Conservation (phyloP, 1,140 invertebrate genomes). For the Drosophila repletoides region DNA sequence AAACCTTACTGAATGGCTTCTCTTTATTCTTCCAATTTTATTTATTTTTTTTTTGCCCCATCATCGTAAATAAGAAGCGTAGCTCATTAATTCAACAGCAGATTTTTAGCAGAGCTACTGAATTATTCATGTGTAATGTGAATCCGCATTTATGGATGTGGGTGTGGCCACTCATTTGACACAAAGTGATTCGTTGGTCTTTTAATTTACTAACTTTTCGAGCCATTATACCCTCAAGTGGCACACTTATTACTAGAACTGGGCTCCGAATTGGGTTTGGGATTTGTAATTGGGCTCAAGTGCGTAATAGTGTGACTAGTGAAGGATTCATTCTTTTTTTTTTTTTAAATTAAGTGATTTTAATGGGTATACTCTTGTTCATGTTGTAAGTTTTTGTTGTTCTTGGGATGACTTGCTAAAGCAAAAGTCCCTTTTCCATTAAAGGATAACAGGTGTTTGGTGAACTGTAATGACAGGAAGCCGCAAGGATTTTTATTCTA, state of each 20-base stretch:
- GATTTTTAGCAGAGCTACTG: conserved; percentile 45
- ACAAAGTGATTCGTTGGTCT: conserved; percentile 6
- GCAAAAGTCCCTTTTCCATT: not conserved
- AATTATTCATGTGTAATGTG: conserved; percentile 65
- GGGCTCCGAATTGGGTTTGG: not conserved
- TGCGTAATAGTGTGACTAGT: conserved; percentile 18
- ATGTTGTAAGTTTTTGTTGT: too few species aligned
- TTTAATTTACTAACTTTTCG: conserved; percentile 58
- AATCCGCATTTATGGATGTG: conserved; percentile 13
- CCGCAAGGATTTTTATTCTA: conserved; percentile 1
- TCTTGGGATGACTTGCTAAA: conserved; percentile 51
- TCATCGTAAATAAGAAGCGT: conserved; percentile 77
- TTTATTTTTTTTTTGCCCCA: conserved; percentile 55
- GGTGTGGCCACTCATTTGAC: conserved; percentile 29
- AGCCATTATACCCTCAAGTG: conserved; percentile 45
- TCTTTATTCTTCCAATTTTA: conserved; percentile 1
- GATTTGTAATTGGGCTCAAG: conserved; percentile 62
- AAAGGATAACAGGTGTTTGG: conserved; percentile 55
- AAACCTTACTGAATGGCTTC: conserved; percentile 50
- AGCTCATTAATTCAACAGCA: conserved; percentile 64
- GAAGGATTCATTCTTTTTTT: conserved; percentile 13
- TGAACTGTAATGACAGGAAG: not conserved
- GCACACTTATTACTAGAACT: conserved; percentile 53
- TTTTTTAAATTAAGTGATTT: conserved; percentile 64
- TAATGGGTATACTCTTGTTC: conserved; percentile 9